These are phyloP conservation scores for Schlechtendalia chinensis DNA, from an alignment of 1,140 invertebrate species.

Conservation along the genomic window DNA sequence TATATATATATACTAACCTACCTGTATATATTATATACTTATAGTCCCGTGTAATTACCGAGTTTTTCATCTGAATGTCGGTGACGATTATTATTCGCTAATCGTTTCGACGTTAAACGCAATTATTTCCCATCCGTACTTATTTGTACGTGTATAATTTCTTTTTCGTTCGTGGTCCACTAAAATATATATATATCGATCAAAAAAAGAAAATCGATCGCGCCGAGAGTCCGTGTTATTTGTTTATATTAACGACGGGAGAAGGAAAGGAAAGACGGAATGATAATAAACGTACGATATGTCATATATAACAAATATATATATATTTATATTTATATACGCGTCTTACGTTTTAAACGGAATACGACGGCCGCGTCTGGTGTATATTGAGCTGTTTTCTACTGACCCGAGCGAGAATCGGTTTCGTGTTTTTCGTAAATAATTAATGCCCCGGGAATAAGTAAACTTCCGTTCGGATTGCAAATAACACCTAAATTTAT, in stretches of 20 bases:
- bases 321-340: no score
- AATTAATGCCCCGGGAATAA: conserved; percentile 37
- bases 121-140: not conserved
- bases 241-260: not conserved
- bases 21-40: not conserved
- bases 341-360: conserved; percentile 29
- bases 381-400: conserved; percentile 24
- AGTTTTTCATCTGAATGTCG: not conserved
- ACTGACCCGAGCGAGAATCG: conserved; percentile 41
- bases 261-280: not conserved
- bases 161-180: not conserved
- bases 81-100: not conserved
- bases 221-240: not conserved
- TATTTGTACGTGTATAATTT: not conserved
- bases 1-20: not conserved
- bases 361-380: conserved; percentile 10
- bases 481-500: conserved; percentile 45
- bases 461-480: conserved; percentile 43
- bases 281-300: no score
- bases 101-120: not conserved
- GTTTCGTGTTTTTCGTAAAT: conserved; percentile 44
- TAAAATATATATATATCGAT: not conserved
- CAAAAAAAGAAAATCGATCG: not conserved
- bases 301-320: no score
- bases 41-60: conserved; percentile 4